Conservation (phyloP, 2,888 invertebrate species). For the Pterobdella sp. region DNA sequence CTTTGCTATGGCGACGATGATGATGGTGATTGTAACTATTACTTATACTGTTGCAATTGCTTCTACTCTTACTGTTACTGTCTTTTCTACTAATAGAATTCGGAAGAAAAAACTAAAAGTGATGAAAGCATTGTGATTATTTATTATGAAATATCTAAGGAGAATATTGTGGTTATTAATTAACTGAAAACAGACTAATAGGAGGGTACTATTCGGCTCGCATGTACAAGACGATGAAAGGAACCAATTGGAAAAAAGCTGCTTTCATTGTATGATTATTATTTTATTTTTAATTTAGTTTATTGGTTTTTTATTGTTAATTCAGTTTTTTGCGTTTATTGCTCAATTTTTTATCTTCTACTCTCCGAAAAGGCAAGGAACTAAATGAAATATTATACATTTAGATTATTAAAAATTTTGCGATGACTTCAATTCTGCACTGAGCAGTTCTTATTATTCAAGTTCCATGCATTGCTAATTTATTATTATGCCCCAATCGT, state of each 20-base stretch:
- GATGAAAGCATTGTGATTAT: neutral
- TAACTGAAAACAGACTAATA: constrained; percentile 57
- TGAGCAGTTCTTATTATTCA: too few species aligned
- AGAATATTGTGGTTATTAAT: neutral
- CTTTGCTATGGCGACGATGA: too few species aligned
- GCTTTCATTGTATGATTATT: constrained; percentile 55
- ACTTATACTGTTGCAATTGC: neutral
- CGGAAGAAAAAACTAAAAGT: neutral
- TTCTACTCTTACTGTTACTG: neutral
- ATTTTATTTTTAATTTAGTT: neutral
- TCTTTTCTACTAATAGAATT: neutral
- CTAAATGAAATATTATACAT: neutral
- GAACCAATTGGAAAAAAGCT: constrained; percentile 63
- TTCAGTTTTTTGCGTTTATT: neutral
- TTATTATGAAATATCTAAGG: neutral
- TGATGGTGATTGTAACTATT: neutral
- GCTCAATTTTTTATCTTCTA: neutral
- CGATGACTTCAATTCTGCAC: neutral
- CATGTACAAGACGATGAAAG: constrained; percentile 93
- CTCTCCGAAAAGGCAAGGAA: neutral
- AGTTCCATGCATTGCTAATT: too few species aligned
- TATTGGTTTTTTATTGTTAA: neutral
- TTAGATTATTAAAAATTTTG: neutral
- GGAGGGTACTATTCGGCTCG: constrained; percentile 91
- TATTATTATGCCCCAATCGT: too few species aligned